A percentile compares a stretch with the other conserved stretches of the same genome.
phyloP scores from a whole-genome alignment of 1,140 invertebrate genomes.

The Leptopilina boulardi region DNA sequence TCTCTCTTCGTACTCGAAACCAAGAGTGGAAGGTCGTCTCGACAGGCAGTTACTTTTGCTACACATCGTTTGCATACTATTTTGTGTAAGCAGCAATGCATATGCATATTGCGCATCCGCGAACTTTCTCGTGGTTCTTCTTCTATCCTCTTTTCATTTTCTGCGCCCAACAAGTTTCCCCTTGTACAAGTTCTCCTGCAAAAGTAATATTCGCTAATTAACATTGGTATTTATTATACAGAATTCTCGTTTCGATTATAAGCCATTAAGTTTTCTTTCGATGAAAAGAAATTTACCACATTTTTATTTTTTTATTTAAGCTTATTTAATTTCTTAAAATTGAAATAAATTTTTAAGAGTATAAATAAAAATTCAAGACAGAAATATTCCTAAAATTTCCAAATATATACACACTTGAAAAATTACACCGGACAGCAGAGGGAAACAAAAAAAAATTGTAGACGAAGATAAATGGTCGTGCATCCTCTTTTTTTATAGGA shows the following conservation, averaged over 20 bases:
- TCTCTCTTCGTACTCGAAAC: conserved; percentile 43
- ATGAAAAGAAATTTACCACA: too few species aligned
- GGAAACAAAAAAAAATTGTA: not conserved
- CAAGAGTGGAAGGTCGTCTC: conserved; percentile 55
- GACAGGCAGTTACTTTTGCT: conserved; percentile 66
- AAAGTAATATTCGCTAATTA: conserved; percentile 66
- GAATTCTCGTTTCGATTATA: conserved; percentile 9
- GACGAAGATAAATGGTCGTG: not conserved
- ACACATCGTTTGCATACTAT: conserved; percentile 69
- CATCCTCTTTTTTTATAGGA: not conserved
- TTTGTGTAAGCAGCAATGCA: conserved; percentile 68
- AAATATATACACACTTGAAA: conserved; percentile 16
- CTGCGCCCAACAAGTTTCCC: conserved; percentile 12
- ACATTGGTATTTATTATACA: conserved; percentile 49
- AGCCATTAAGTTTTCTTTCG: too few species aligned
- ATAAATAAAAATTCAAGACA: not conserved
- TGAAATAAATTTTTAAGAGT: not conserved
- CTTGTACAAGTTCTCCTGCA: conserved; percentile 39
- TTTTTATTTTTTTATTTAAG: too few species aligned
- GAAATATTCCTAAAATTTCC: not conserved
- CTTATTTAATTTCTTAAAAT: not conserved
- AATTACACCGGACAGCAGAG: conserved; percentile 6
- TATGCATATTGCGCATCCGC: conserved; percentile 67
- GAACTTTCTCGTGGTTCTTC: conserved; percentile 44
- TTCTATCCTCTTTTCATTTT: conserved; percentile 39